Percentiles rank a stretch among this genome's conserved stretches.
Conservation (phyloP, 2,888 invertebrate species). For the Galeruca laticollis region DNA sequence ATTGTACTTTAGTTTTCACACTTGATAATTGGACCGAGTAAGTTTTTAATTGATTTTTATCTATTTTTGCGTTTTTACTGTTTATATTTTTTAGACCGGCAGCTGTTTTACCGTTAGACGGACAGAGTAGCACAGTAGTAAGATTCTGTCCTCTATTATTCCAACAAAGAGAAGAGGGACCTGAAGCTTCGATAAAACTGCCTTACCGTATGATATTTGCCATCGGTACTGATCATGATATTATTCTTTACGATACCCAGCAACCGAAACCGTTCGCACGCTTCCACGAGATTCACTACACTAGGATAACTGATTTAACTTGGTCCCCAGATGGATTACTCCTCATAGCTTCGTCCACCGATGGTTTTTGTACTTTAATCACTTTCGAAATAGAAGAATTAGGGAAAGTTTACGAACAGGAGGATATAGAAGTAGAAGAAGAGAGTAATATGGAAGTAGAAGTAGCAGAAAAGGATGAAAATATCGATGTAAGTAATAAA, state of each 20-base stretch:
- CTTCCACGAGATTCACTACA: conserved; percentile 88
- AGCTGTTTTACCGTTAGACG: conserved; percentile 81
- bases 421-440: conserved; percentile 61
- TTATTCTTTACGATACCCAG: conserved; percentile 91
- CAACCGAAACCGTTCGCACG: conserved; percentile 83
- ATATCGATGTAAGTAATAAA: conserved; percentile 50
- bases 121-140: conserved; percentile 85
- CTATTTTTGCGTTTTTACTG: neutral
- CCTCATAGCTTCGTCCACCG: conserved; percentile 85
- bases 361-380: conserved; percentile 89
- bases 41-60: conserved; percentile 51
- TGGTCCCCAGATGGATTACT: conserved; percentile 87
- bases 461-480: conserved; percentile 47
- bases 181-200: conserved; percentile 70
- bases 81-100: conserved; percentile 73
- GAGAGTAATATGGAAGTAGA: conserved; percentile 55
- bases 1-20: conserved; percentile 62
- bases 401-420: conserved; percentile 71
- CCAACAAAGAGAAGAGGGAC: conserved; percentile 71
- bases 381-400: conserved; percentile 82
- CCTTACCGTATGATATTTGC: conserved; percentile 91
- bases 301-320: conserved; percentile 87
- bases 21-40: conserved; percentile 59
- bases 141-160: conserved; percentile 85
- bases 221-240: conserved; percentile 87